Evolutionary conservation across 2,113 vertebrate species (phyloP).

Genomic region (Stictonetta naevosa): DNA sequence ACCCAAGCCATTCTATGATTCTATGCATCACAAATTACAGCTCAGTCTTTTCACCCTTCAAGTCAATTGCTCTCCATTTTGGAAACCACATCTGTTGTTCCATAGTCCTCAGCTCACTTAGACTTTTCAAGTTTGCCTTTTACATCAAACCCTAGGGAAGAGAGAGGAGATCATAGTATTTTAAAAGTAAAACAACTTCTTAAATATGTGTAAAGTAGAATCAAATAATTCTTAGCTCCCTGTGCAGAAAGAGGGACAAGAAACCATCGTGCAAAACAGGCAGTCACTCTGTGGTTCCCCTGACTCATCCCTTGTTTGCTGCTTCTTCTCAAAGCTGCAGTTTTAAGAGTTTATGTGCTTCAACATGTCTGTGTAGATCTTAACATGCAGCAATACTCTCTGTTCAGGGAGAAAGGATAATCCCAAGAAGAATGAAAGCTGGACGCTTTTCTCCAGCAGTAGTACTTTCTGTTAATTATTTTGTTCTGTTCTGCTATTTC

Average conservation of each 20-base stretch:
- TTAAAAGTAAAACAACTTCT: background rate
- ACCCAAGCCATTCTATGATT: no score
- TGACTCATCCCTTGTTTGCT: background rate
- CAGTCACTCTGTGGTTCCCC: background rate
- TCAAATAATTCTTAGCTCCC: background rate
- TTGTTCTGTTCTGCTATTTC: background rate
- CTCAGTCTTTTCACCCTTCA: background rate
- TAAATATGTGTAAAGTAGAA: background rate
- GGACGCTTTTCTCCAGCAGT: background rate
- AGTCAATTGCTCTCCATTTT: background rate
- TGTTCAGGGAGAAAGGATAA: background rate
- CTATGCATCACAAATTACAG: background rate
- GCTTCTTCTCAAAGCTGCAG: background rate
- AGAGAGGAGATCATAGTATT: background rate
- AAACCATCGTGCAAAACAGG: background rate
- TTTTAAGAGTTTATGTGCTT: background rate
- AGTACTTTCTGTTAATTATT: background rate
- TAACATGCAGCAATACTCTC: background rate
- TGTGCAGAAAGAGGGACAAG: background rate
- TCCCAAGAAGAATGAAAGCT: background rate
- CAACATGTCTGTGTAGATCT: background rate
- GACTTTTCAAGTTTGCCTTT: background rate
- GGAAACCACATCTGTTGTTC: background rate
- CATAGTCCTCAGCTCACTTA: background rate
- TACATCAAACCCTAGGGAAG: background rate